Conservation (phyloP, 2,888 invertebrate genomes). For the Eupithecia insigniata region DNA sequence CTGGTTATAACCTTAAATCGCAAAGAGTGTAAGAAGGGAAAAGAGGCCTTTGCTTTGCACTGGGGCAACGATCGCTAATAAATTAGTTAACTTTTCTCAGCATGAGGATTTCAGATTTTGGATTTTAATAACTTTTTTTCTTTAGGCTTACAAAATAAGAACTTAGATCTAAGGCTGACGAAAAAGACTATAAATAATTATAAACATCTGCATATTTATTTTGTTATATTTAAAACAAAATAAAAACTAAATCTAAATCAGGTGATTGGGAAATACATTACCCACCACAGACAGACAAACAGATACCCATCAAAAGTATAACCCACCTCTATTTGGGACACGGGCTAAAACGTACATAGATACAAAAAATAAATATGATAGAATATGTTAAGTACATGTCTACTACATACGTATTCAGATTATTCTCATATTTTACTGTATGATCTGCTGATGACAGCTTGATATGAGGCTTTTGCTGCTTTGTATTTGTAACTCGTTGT, state of each 20-base stretch:
- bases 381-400: neutral
- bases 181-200: neutral
- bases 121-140: too few species aligned
- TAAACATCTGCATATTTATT: neutral
- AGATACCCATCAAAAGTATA: neutral
- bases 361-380: neutral
- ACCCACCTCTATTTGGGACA: neutral
- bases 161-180: too few species aligned
- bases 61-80: neutral
- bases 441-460: slow-evolving; percentile 32
- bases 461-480: slow-evolving; percentile 21
- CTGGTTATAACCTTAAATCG: neutral
- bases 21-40: neutral
- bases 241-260: neutral
- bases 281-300: neutral
- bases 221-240: neutral
- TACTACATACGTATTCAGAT: slow-evolving; percentile 11
- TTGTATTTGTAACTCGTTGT: slow-evolving; percentile 4
- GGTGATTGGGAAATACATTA: neutral
- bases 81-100: neutral
- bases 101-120: too few species aligned
- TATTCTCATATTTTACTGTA: slow-evolving; percentile 5
- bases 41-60: neutral
- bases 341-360: neutral
- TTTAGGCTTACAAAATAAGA: too few species aligned